Conservation (phyloP, 2,888 invertebrate genomes). For the Heliconius sara region DNA sequence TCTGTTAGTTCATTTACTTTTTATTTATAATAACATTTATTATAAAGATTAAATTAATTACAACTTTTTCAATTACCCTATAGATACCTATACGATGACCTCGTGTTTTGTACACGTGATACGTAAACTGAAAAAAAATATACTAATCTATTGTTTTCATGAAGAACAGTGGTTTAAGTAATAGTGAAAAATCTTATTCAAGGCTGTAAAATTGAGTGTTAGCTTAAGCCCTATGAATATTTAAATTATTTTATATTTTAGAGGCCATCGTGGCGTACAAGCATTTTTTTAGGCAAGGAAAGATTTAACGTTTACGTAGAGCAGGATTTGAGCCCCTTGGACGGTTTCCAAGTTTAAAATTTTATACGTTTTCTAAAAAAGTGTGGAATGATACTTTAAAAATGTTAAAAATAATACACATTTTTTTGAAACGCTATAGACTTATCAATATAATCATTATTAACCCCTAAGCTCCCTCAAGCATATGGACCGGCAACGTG, state of each 20-base stretch:
- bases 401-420: neutral
- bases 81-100: neutral
- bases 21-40: neutral
- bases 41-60: neutral
- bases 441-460: slow-evolving; percentile 12
- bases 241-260: too few species aligned
- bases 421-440: neutral
- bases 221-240: too few species aligned
- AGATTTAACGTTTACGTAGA: too few species aligned
- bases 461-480: neutral
- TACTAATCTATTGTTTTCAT: neutral
- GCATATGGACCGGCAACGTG: slow-evolving; percentile 27
- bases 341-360: too few species aligned
- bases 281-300: too few species aligned
- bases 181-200: neutral
- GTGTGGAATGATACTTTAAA: too few species aligned
- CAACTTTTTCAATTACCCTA: neutral
- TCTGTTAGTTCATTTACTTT: slow-evolving; percentile 12
- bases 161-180: neutral
- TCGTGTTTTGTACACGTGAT: slow-evolving; percentile 18
- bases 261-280: too few species aligned
- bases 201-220: too few species aligned
- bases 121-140: neutral
- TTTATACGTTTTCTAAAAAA: too few species aligned
- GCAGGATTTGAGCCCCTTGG: too few species aligned